A percentile compares a stretch with the other conserved stretches of the same genome.
These are phyloP conservation scores for Pogonognathellus flavescens DNA, from an alignment of 1,140 invertebrate species.

Conservation along the genomic window DNA sequence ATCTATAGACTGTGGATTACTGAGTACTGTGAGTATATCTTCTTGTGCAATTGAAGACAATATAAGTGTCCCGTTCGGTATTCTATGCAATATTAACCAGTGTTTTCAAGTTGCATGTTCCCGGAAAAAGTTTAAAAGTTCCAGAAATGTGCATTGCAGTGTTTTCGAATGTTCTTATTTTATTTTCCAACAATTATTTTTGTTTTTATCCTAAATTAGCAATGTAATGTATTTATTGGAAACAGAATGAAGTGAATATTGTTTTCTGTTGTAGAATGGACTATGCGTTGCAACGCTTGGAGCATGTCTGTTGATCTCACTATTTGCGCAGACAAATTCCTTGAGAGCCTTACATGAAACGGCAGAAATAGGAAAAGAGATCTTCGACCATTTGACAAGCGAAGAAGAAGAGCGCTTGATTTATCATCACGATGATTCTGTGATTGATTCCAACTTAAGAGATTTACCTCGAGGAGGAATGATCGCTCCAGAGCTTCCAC, in stretches of 20 bases:
- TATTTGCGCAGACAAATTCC: background rate
- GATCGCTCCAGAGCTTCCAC: slow-evolving; percentile 53
- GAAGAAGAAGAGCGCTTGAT: slow-evolving; percentile 64
- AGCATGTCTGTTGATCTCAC: slow-evolving; percentile 4
- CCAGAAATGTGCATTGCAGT: background rate
- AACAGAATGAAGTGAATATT: background rate
- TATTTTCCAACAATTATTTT: background rate
- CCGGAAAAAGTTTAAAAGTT: no score
- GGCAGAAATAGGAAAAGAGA: background rate
- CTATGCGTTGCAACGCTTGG: background rate
- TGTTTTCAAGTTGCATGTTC: no score
- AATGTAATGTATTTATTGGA: background rate
- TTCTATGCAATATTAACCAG: no score
- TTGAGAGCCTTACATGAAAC: background rate
- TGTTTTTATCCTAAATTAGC: background rate
- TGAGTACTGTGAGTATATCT: no score
- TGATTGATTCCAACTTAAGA: slow-evolving; percentile 64
- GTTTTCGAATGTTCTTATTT: background rate
- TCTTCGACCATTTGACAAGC: background rate
- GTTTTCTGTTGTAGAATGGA: slow-evolving; percentile 23
- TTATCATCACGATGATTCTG: slow-evolving; percentile 60
- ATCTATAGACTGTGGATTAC: no score
- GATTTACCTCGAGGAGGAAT: slow-evolving; percentile 59
- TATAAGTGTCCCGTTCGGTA: no score
- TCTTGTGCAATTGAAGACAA: no score